Conservation (phyloP, 1,140 invertebrate genomes). For the Cecropterus lyciades region DNA sequence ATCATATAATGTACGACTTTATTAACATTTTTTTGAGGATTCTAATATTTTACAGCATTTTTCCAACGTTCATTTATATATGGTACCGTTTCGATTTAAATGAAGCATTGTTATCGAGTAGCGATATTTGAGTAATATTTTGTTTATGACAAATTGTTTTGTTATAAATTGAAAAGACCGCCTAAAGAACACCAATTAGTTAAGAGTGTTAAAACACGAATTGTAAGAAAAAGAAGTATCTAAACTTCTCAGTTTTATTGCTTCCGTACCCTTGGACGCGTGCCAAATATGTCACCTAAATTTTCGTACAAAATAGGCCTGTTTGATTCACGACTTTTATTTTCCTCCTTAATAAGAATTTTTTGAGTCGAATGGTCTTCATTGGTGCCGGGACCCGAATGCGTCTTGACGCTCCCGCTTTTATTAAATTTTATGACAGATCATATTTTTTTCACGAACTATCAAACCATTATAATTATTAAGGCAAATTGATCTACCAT, state of each 20-base stretch:
- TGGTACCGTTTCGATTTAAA: too few relatives aligned
- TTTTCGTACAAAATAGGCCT: constrained; percentile 46
- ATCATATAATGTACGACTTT: too few relatives aligned
- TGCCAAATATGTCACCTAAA: constrained; percentile 49
- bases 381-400: neutral
- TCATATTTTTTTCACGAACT: constrained; percentile 1
- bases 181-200: neutral
- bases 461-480: neutral
- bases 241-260: constrained; percentile 36
- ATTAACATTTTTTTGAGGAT: too few relatives aligned
- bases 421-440: constrained; percentile 11
- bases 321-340: constrained; percentile 44
- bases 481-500: neutral
- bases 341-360: constrained; percentile 16
- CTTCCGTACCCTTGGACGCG: constrained; percentile 34
- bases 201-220: neutral
- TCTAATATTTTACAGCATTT: too few relatives aligned
- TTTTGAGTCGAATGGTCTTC: neutral
- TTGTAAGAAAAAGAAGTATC: neutral
- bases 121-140: too few relatives aligned
- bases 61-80: too few relatives aligned
- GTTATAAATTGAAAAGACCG: neutral
- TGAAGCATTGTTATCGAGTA: too few relatives aligned
- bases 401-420: constrained; percentile 1
- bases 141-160: too few relatives aligned